Evolutionary conservation across 2,113 vertebrate genomes (phyloP).

Genomic region (Cyprinodon brontotheroides): DNA sequence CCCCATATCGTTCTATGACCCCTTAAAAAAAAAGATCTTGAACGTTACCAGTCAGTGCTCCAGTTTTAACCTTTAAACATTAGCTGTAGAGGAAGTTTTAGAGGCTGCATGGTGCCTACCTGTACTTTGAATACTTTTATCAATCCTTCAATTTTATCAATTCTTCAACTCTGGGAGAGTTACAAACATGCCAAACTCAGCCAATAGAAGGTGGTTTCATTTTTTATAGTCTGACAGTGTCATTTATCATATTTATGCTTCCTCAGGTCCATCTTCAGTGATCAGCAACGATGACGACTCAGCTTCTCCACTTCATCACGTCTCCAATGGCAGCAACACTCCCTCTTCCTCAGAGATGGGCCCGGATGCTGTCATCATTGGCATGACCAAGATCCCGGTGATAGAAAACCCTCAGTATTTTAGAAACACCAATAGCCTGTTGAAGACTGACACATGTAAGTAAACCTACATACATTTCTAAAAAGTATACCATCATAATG

Average conservation of each 20-base stretch:
- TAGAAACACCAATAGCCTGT: constrained; percentile 92
- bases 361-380: constrained; percentile 93
- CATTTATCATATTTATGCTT: constrained; percentile 26
- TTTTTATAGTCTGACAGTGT: not conserved
- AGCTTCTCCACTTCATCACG: constrained; percentile 94
- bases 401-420: constrained; percentile 98
- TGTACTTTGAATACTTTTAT: not conserved
- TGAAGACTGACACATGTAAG: constrained; percentile 96
- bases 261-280: constrained; percentile 90
- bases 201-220: not conserved
- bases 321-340: constrained; percentile 95
- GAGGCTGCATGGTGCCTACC: too few relatives aligned
- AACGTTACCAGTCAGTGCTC: too few relatives aligned
- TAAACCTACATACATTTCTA: not conserved
- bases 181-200: not conserved
- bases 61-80: too few relatives aligned
- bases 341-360: constrained; percentile 93
- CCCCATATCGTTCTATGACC: too few relatives aligned
- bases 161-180: not conserved
- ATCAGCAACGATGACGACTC: constrained; percentile 96
- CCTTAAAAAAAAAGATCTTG: too few relatives aligned
- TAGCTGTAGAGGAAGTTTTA: not conserved
- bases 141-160: not conserved
- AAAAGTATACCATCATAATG: not conserved
- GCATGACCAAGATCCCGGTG: constrained; percentile 96